phyloP scores from a whole-genome alignment of 2,888 invertebrate species.

The Malthinus flaveolus region DNA sequence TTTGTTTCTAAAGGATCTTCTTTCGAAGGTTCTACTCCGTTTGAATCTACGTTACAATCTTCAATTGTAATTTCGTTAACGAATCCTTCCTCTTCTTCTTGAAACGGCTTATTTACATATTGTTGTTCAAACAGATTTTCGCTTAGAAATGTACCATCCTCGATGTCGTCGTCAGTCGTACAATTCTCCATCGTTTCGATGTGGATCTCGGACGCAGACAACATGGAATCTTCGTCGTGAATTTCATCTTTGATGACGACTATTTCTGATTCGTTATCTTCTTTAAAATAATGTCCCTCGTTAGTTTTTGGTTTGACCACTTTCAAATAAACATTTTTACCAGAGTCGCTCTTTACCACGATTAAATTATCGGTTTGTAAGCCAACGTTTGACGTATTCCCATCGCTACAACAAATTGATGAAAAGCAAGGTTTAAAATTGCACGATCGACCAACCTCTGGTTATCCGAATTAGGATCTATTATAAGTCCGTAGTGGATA shows the following conservation, averaged over 20 bases:
- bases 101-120: conserved; percentile 37
- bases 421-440: conserved; percentile 43
- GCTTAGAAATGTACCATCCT: conserved; percentile 45
- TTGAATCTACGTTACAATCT: conserved; percentile 12
- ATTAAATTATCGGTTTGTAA: conserved; percentile 37
- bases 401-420: not conserved
- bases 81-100: conserved; percentile 45
- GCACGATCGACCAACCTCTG: conserved; percentile 41
- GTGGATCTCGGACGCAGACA: conserved; percentile 23
- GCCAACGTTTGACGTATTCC: not conserved
- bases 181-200: conserved; percentile 32
- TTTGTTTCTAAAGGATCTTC: not conserved
- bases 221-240: conserved; percentile 3
- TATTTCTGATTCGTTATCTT: not conserved
- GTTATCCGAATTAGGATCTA: conserved; percentile 45
- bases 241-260: not conserved
- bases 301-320: conserved; percentile 44
- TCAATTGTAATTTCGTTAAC: conserved; percentile 53
- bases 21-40: not conserved
- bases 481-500: conserved; percentile 53
- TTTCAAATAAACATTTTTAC: conserved; percentile 52
- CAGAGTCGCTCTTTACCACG: conserved; percentile 53
- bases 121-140: conserved; percentile 46
- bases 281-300: conserved; percentile 14
- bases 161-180: conserved; percentile 37